These are phyloP conservation scores for Cistogaster globosa DNA, from an alignment of 2,888 invertebrate species.

Conservation along the genomic window DNA sequence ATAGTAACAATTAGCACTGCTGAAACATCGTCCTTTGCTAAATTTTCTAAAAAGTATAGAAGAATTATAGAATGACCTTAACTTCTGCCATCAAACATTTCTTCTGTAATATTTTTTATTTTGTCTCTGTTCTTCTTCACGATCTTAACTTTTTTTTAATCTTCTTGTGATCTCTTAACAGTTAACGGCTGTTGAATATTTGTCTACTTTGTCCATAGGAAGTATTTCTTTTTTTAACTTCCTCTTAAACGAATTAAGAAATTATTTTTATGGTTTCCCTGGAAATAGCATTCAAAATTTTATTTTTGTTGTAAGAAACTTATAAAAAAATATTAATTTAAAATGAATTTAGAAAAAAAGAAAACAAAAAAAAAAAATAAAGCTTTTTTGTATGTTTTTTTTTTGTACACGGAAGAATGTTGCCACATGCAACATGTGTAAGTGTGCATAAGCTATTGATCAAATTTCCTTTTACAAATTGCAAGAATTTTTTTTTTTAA, in stretches of 20 bases:
- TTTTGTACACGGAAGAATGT: neutral
- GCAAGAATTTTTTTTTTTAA: slow-evolving; percentile 8
- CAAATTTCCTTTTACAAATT: slow-evolving; percentile 66
- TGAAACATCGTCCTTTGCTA: too few relatives aligned
- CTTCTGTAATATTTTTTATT: too few relatives aligned
- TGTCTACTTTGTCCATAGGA: slow-evolving; percentile 12
- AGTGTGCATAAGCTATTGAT: slow-evolving; percentile 41
- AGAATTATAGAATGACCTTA: too few relatives aligned
- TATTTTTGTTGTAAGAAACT: neutral
- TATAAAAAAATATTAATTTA: neutral
- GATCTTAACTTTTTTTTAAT: too few relatives aligned
- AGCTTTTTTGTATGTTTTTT: slow-evolving; percentile 7
- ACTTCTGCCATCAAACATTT: too few relatives aligned
- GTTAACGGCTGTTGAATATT: neutral
- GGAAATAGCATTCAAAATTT: slow-evolving; percentile 4
- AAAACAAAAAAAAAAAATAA: neutral
- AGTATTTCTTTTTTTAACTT: slow-evolving; percentile 6
- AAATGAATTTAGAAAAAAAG: neutral
- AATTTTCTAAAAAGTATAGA: too few relatives aligned
- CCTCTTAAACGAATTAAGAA: slow-evolving; percentile 11
- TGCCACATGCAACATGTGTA: slow-evolving; percentile 14
- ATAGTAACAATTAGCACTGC: too few relatives aligned
- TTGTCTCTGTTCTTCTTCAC: too few relatives aligned
- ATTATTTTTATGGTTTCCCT: slow-evolving; percentile 23
- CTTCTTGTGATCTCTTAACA: too few relatives aligned